Percentiles rank a stretch among this genome's conserved stretches.
Evolutionary conservation across 2,113 vertebrate genomes (phyloP).

Genomic region (Burhinus bistriatus): DNA sequence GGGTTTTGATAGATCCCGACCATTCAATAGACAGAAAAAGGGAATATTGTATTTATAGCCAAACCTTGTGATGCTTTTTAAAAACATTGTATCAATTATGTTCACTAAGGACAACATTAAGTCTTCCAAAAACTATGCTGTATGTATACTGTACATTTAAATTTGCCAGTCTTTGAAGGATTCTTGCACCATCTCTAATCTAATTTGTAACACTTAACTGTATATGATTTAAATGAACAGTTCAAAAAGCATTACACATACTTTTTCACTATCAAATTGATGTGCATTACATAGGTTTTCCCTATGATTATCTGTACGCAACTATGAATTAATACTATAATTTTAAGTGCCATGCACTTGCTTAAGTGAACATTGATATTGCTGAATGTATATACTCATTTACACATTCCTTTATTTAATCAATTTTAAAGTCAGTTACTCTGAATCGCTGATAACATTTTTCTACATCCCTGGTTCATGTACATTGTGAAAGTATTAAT

Average conservation of each 20-base stretch:
- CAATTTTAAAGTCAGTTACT: neutral
- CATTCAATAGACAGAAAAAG: neutral
- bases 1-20: neutral
- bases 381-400: neutral
- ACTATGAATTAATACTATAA: neutral
- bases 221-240: neutral
- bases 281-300: neutral
- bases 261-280: neutral
- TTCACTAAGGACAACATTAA: neutral
- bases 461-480: neutral
- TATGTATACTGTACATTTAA: neutral
- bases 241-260: neutral
- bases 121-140: neutral
- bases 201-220: neutral
- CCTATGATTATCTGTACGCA: neutral
- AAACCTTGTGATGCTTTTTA: neutral
- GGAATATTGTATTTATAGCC: neutral
- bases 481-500: neutral
- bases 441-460: neutral
- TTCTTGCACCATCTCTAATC: neutral
- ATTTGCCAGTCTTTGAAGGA: neutral
- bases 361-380: neutral
- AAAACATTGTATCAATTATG: neutral
- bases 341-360: neutral
- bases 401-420: neutral